These are phyloP conservation scores for Pempheris klunzingeri DNA, from an alignment of 2,797 vertebrate genomes.

Conservation along the genomic window DNA sequence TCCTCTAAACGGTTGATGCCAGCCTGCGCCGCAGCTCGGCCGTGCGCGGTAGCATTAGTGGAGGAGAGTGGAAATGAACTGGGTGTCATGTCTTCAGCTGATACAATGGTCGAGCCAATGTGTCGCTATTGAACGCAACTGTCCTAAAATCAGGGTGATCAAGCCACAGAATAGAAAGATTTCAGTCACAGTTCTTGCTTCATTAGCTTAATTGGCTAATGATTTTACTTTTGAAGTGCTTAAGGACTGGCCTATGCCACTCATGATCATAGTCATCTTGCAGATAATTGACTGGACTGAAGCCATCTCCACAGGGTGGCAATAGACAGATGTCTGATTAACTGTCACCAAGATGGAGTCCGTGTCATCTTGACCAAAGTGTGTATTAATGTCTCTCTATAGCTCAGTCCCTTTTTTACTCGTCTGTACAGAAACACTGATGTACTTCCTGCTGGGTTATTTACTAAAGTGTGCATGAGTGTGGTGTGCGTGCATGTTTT, in stretches of 20 bases:
- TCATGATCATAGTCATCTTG: constrained; percentile 71
- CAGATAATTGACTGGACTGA: constrained; percentile 79
- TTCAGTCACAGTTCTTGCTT: constrained; percentile 61
- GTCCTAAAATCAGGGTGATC: constrained; percentile 57
- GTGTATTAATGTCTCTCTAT: constrained; percentile 69
- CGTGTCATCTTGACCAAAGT: constrained; percentile 77
- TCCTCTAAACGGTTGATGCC: constrained; percentile 69
- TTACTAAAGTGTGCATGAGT: constrained; percentile 75
- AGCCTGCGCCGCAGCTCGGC: constrained; percentile 34
- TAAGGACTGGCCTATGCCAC: constrained; percentile 70
- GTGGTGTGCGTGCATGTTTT: constrained; percentile 49
- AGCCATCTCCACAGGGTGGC: constrained; percentile 74
- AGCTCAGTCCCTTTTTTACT: constrained; percentile 66
- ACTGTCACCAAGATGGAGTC: constrained; percentile 70
- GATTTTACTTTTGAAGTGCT: constrained; percentile 71
- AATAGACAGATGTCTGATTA: constrained; percentile 82
- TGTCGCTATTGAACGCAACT: constrained; percentile 27
- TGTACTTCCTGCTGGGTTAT: constrained; percentile 83
- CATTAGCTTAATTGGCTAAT: constrained; percentile 70
- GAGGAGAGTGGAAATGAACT: constrained; percentile 45
- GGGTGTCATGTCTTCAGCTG: constrained; percentile 40
- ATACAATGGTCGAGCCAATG: constrained; percentile 14
- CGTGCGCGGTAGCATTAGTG: constrained; percentile 28
- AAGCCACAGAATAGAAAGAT: constrained; percentile 50
- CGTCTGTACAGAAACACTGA: constrained; percentile 80